Evolutionary conservation across 35 echinoderm and acorn worm species (phyloP).

Genomic region (Ophiothrix spiculata): DNA sequence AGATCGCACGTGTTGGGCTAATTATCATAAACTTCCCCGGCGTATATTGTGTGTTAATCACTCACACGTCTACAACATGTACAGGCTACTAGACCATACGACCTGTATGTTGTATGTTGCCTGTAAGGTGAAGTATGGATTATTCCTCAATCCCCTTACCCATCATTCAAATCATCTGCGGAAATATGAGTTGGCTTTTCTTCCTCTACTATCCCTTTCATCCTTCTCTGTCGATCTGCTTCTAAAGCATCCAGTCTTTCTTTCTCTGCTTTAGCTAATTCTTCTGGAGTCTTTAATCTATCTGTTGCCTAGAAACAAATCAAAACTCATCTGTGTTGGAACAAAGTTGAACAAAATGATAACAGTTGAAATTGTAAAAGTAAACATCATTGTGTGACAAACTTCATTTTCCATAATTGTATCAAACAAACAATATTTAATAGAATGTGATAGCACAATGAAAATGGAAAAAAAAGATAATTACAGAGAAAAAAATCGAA

Average conservation of each 20-base stretch:
- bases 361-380: background rate
- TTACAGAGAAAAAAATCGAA: too few relatives aligned
- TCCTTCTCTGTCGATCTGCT: constrained; percentile 85
- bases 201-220: constrained; percentile 66
- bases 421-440: background rate
- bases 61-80: too few relatives aligned
- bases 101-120: too few relatives aligned
- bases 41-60: too few relatives aligned
- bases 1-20: too few relatives aligned
- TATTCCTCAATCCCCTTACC: too few relatives aligned
- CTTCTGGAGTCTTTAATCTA: constrained; percentile 93
- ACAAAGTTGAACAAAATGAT: background rate
- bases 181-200: constrained; percentile 47
- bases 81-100: too few relatives aligned
- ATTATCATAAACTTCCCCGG: too few relatives aligned
- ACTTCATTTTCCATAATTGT: background rate
- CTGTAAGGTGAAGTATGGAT: too few relatives aligned
- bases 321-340: too few relatives aligned
- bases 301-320: constrained; percentile 74
- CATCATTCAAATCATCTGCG: constrained; percentile 94
- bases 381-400: background rate
- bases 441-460: too few relatives aligned
- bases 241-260: constrained; percentile 80
- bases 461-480: too few relatives aligned
- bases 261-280: constrained; percentile 82